phyloP scores from a whole-genome alignment of 2,113 vertebrate genomes.

The Spheniscus mendiculus region DNA sequence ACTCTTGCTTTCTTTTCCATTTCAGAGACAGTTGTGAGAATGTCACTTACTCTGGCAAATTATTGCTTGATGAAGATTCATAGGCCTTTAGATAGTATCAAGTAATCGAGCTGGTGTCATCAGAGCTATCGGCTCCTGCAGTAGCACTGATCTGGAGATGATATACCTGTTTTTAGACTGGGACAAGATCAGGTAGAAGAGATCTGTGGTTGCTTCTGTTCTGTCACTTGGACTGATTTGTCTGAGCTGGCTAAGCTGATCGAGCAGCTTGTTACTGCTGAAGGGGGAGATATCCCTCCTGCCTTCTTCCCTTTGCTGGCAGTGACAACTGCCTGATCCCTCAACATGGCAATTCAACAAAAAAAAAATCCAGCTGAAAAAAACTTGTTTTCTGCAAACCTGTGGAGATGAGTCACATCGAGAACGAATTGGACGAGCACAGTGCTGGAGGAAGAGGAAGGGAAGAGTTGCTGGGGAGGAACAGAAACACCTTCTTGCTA shows the following conservation, averaged over 20 bases:
- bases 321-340: neutral
- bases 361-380: neutral
- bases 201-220: neutral
- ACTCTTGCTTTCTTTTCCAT: neutral
- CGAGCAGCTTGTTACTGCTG: neutral
- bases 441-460: neutral
- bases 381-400: neutral
- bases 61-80: neutral
- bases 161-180: neutral
- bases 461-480: neutral
- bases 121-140: neutral
- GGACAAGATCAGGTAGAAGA: neutral
- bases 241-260: constrained; percentile 14
- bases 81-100: neutral
- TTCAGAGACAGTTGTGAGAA: neutral
- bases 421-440: neutral
- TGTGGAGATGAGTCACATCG: neutral
- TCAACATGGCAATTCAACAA: neutral
- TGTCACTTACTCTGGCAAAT: neutral
- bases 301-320: neutral
- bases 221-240: neutral
- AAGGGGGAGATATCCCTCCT: neutral
- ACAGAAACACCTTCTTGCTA: neutral
- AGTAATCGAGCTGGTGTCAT: neutral
- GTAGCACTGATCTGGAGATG: neutral